Evolutionary conservation across 2,888 invertebrate genomes (phyloP).

Genomic region (Caenorhabditis zanzibari): DNA sequence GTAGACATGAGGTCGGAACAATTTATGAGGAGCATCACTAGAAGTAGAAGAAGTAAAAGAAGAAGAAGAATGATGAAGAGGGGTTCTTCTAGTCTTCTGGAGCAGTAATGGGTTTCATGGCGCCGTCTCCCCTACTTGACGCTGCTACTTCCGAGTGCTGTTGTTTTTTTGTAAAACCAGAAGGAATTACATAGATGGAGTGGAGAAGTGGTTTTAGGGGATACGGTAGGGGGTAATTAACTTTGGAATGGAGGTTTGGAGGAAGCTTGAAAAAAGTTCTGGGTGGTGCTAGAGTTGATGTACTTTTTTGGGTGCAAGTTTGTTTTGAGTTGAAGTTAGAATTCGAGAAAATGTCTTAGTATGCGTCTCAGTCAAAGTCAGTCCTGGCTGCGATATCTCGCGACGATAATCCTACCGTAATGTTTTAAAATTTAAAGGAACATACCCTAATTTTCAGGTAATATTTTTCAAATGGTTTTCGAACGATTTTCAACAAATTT

Average conservation of each 20-base stretch:
- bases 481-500: too few species aligned
- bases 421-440: too few species aligned
- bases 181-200: conserved; percentile 15
- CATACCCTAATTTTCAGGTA: too few species aligned
- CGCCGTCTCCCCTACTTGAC: neutral
- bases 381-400: too few species aligned
- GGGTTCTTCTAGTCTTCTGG: neutral
- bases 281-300: neutral
- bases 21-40: conserved; percentile 48
- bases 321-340: too few species aligned
- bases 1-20: conserved; percentile 62
- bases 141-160: conserved; percentile 1
- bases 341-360: too few species aligned
- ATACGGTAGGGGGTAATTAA: neutral
- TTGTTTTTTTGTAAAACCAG: conserved; percentile 38
- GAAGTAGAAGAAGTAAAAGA: neutral
- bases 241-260: neutral
- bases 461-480: too few species aligned
- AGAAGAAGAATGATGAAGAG: conserved; percentile 6
- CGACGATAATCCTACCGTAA: too few species aligned
- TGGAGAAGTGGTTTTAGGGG: neutral
- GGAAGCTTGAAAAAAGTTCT: neutral
- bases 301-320: too few species aligned
- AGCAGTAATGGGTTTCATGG: conserved; percentile 36
- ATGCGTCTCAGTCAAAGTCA: too few species aligned